A percentile compares a stretch with the other conserved stretches of the same genome.
phyloP scores from a whole-genome alignment of 2,797 vertebrate species.

The Oceanodroma leucorhoa region DNA sequence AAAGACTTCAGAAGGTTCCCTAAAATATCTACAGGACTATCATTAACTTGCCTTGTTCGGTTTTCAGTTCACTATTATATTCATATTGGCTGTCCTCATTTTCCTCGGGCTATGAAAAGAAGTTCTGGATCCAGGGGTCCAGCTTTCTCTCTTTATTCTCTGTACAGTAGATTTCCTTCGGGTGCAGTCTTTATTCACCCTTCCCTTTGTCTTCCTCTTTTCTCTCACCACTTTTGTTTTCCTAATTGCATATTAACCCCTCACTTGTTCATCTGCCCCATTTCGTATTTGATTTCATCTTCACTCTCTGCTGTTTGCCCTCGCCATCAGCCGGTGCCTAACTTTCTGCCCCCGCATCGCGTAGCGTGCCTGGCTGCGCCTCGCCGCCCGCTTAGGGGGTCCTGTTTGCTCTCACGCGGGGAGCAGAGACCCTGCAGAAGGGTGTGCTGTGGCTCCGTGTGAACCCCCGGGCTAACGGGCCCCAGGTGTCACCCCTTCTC shows the following conservation, averaged over 20 bases:
- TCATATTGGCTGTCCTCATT: background rate
- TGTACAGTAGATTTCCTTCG: background rate
- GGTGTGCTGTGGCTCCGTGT: background rate
- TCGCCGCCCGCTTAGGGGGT: fast-evolving
- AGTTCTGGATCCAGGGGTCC: background rate
- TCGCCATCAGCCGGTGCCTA: background rate
- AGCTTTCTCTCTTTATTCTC: background rate
- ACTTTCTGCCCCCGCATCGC: background rate
- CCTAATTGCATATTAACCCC: background rate
- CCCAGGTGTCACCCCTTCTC: background rate
- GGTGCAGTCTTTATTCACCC: background rate
- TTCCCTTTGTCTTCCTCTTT: background rate
- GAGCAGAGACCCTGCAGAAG: background rate
- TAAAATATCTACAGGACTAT: background rate
- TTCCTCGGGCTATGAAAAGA: background rate
- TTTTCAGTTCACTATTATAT: background rate
- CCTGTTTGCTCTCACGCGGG: background rate
- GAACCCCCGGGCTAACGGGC: background rate
- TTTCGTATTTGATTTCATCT: background rate
- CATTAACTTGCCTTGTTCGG: background rate
- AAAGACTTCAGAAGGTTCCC: background rate
- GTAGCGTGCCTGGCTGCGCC: background rate
- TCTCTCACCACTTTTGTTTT: background rate
- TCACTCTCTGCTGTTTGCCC: background rate
- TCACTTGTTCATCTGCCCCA: background rate